Evolutionary conservation across 2,888 invertebrate species (phyloP).

Genomic region (Liopterus haemorrhoidalis): DNA sequence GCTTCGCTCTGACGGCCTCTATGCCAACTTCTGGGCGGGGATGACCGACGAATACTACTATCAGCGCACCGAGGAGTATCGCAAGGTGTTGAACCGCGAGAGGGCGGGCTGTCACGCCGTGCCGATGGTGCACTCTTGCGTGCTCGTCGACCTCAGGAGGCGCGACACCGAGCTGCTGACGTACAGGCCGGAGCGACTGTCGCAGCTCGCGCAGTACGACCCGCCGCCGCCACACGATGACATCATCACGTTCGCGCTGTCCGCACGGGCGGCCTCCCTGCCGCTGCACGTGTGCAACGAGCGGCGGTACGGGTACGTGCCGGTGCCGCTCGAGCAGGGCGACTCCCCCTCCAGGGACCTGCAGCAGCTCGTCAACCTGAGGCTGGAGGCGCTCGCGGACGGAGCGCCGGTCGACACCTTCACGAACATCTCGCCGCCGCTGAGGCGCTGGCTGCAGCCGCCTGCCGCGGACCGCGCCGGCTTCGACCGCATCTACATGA

Average conservation of each 20-base stretch:
- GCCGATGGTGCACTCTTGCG: conserved; percentile 78
- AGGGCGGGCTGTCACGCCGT: conserved; percentile 82
- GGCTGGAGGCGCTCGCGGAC: conserved; percentile 56
- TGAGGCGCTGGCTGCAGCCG: background rate
- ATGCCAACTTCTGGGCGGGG: conserved; percentile 95
- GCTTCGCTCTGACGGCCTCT: conserved; percentile 77
- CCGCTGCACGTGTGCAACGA: conserved; percentile 76
- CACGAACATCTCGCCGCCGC: conserved; percentile 21
- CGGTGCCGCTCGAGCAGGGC: conserved; percentile 69
- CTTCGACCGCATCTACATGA: conserved; percentile 81
- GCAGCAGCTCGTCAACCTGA: conserved; percentile 68
- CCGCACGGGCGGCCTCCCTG: conserved; percentile 62
- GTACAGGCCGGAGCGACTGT: conserved; percentile 60
- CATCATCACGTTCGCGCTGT: conserved; percentile 84
- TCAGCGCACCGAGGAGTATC: conserved; percentile 75
- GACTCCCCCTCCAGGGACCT: conserved; percentile 60
- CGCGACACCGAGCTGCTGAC: conserved; percentile 59
- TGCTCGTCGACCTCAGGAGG: conserved; percentile 64
- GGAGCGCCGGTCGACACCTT: conserved; percentile 45
- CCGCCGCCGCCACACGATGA: conserved; percentile 81
- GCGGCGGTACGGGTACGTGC: conserved; percentile 71
- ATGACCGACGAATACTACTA: conserved; percentile 84
- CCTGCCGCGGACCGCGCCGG: conserved; percentile 58
- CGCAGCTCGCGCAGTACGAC: conserved; percentile 56
- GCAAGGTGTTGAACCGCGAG: conserved; percentile 65